Evolutionary conservation across 2,888 invertebrate genomes (phyloP), one percentile per base, ranked within the genome.

Genomic region (Schrankia costaestrigalis): DNA sequence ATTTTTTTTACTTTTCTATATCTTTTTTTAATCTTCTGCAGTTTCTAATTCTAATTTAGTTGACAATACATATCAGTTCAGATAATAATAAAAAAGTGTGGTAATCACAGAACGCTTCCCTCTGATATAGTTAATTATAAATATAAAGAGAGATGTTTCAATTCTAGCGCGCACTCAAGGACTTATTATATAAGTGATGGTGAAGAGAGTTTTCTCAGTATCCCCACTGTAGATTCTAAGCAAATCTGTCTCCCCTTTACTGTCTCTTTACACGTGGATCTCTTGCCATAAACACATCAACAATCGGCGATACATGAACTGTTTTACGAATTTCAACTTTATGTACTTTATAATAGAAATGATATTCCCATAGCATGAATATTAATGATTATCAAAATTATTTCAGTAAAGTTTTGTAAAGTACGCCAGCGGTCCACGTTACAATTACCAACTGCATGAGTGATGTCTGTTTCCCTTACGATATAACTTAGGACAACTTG

Each of bases 91-190:
- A n/a, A n/a, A n/a, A n/a, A n/a, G n/a, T 39, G 33, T 46, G 48
- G 51, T 39, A 39, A 11, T 39, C 22, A 28, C 19, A 37, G 47
- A 51, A 52, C 41, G 38, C 19, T 42, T 31, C 33, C 19, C 17
- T 39, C n/a, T n/a, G n/a, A n/a, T 34, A 33, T 52, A 60, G 61
- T 63, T 58, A 59, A 26, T 34, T 31, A 24, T 18, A 38, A 54
- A 28, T 58, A 29, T 45, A 55, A 65, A 51, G 46, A 51, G 53
- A 54, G 71, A 53, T 81, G 61, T 85, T 85, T 81, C 64, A 73
- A 77, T 87, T 87, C 79, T 86, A 87, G 86, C 86, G 85, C 84
- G 68, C 84, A 75, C 75, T 72, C 68, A 82, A 72, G 85, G 81
- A 84, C 53, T 61, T 75, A 69, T 79, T 76, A 51, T 80, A 76